Percentiles rank a stretch among this genome's conserved stretches.
Conservation (phyloP, 2,113 vertebrate genomes). For the Megaceryle maxima region DNA sequence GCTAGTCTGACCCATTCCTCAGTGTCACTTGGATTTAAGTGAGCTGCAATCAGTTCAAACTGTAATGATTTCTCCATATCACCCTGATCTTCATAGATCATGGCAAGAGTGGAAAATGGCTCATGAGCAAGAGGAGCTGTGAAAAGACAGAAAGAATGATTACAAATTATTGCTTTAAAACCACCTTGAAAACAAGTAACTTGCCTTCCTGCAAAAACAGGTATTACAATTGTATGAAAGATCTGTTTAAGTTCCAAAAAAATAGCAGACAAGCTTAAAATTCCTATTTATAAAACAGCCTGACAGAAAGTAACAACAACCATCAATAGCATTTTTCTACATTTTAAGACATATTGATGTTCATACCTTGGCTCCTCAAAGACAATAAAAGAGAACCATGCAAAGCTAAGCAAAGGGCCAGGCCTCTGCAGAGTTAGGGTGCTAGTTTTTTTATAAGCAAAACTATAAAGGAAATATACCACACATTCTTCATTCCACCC, state of each 20-base stretch:
- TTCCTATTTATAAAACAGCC: background rate
- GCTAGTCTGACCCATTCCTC: constrained; percentile 97
- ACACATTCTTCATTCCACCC: background rate
- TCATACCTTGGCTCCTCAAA: background rate
- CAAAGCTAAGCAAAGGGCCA: background rate
- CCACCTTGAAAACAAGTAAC: background rate
- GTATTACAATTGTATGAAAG: background rate
- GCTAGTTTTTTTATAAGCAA: background rate
- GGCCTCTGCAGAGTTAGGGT: background rate
- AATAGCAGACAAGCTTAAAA: background rate
- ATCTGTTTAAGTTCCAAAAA: background rate
- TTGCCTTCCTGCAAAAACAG: background rate
- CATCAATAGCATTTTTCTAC: background rate
- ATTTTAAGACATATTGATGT: background rate
- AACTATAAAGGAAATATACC: background rate
- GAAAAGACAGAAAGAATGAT: background rate
- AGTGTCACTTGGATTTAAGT: constrained; percentile 94
- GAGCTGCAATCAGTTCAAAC: constrained; percentile 95
- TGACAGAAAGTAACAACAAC: background rate
- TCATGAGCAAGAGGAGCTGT: constrained; percentile 96
- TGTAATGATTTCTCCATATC: constrained; percentile 95
- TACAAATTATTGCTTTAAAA: background rate
- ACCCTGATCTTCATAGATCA: constrained; percentile 97
- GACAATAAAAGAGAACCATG: background rate
- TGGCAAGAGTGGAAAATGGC: constrained; percentile 96